A percentile compares a stretch with the other conserved stretches of the same genome.
Conservation (phyloP, 2,888 invertebrate species). For the Apamea crenata region DNA sequence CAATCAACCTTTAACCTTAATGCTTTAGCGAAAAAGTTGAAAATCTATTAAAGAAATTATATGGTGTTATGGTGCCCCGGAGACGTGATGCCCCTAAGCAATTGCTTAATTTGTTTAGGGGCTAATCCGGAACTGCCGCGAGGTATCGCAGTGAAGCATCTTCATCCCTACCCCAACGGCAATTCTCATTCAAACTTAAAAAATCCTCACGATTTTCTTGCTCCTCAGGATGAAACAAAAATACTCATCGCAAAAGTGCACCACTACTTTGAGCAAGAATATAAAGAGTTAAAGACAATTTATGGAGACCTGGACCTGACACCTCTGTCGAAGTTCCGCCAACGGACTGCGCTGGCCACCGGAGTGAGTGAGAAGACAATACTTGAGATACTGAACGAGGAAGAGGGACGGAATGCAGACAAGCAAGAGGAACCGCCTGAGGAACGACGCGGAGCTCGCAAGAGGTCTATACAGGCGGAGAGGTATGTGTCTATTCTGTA, state of each 20-base stretch:
- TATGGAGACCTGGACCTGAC: slow-evolving; percentile 10
- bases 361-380: slow-evolving; percentile 25
- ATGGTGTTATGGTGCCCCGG: too few relatives aligned
- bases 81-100: too few relatives aligned
- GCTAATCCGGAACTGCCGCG: too few relatives aligned
- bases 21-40: too few relatives aligned
- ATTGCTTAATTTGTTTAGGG: too few relatives aligned
- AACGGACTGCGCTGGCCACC: slow-evolving; percentile 29
- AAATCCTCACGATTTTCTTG: neutral
- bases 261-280: slow-evolving; percentile 45
- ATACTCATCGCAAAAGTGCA: slow-evolving; percentile 25
- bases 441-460: neutral
- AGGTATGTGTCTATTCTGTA: slow-evolving; percentile 12
- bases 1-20: too few relatives aligned
- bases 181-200: neutral
- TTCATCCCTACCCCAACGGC: too few relatives aligned
- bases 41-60: too few relatives aligned
- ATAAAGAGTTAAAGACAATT: slow-evolving; percentile 22
- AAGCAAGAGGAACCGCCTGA: too few relatives aligned
- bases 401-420: slow-evolving; percentile 3
- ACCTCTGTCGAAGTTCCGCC: slow-evolving; percentile 18
- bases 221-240: slow-evolving; percentile 25
- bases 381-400: slow-evolving; percentile 20
- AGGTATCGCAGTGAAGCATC: too few relatives aligned
- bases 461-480: neutral